Base-by-base conservation (phyloP, 2,113 vertebrate species). In the Hystrix cristata region DNA sequence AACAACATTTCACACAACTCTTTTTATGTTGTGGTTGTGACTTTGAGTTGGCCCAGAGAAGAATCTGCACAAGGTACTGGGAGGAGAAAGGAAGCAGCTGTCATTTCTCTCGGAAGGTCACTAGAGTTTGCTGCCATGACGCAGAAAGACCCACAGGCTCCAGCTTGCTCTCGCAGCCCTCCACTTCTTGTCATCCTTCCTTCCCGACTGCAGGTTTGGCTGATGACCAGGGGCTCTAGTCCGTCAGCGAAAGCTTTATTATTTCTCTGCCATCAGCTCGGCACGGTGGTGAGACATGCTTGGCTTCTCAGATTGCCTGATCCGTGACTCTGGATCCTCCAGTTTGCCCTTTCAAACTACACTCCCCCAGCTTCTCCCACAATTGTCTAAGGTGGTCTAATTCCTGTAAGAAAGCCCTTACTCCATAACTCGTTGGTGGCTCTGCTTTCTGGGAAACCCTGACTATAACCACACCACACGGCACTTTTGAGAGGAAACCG, bases 371-470 rank as follows among this genome's bases (percentile, higher is more conserved):
- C 43, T 76, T 51, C 23, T 76, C 15, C 57, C 38, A 8, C 3
- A 79, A 72, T 16, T 6, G 9, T 13, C 13, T 38, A 60, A n/a
- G 9, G n/a, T 84, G 9, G 34, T 87, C 69, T 88, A 34, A 87
- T 91, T 89, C 55, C 29, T 48, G 0, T 43, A 62, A 94, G 53
- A 92, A 93, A 90, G 10, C 31, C 43, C 29, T 88, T 62, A 38
- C 31, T 69, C 34, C 48, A 8, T 38, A 91, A 69, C 27, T 31
- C 46, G 88, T 6, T 6, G 3, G 3, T 14, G 16, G 34, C 19
- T 94, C 95, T 82, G 53, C 43, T 79, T 85, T 80, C n/a, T 71
- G 53, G 34, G 87, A 84, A 92, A 67, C 43, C 8, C 43, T 31
- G 62, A 55, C 27, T 72, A 31, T 29, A 19, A 43, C 0, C 25